Evolutionary conservation across 2,797 vertebrate genomes (phyloP).

Genomic region (Myiotriccus ornatus): DNA sequence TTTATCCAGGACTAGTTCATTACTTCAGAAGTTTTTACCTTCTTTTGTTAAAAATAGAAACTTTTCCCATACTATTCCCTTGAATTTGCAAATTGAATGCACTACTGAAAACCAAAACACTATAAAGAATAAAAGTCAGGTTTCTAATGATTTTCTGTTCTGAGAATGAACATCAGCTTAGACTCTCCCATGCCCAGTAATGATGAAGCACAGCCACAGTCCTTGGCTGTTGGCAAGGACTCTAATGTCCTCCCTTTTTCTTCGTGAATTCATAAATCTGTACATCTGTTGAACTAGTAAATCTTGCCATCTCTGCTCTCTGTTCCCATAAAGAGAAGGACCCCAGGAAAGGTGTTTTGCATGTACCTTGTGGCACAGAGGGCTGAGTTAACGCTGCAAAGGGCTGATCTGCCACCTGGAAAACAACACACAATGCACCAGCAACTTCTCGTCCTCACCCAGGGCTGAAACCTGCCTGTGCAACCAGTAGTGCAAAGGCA

Average conservation of each 20-base stretch:
- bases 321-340: neutral
- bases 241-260: neutral
- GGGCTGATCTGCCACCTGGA: neutral
- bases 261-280: neutral
- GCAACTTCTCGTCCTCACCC: neutral
- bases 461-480: neutral
- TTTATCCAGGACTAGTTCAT: constrained; percentile 43
- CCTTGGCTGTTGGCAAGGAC: rapidly evolving
- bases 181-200: neutral
- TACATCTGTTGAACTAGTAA: neutral
- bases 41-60: constrained; percentile 69
- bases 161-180: neutral
- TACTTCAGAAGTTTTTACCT: constrained; percentile 50
- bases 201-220: neutral
- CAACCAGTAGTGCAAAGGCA: constrained; percentile 21
- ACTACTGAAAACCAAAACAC: neutral
- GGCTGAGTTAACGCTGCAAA: neutral
- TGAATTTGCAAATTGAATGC: constrained; percentile 25
- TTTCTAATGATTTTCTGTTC: constrained; percentile 3
- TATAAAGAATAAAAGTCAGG: neutral
- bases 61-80: constrained; percentile 30
- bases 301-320: neutral
- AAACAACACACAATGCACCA: neutral
- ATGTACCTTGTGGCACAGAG: neutral
- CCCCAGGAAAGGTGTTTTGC: neutral